A percentile compares a stretch with the other conserved stretches of the same genome.
Evolutionary conservation across 2,888 invertebrate genomes (phyloP).

Genomic region (Mechanitis mazaeus): DNA sequence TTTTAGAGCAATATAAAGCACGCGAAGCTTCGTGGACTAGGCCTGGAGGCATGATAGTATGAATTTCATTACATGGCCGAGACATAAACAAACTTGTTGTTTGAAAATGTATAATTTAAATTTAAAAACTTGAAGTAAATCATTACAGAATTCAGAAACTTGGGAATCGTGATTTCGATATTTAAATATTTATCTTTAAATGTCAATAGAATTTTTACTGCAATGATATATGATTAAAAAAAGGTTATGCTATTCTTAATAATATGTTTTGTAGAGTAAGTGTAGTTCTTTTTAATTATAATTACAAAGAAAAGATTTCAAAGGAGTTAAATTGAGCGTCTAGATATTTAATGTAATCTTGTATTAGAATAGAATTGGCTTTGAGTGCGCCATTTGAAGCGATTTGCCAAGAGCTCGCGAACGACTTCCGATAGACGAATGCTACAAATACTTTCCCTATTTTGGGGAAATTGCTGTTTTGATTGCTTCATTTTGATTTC

Average conservation of each 20-base stretch:
- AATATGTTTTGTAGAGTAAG: background rate
- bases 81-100: constrained; percentile 31
- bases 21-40: constrained; percentile 62
- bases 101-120: constrained; percentile 2
- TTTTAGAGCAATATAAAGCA: constrained; percentile 64
- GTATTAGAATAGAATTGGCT: constrained; percentile 44
- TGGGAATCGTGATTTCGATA: background rate
- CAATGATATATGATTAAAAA: no score
- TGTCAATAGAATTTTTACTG: background rate
- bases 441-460: constrained; percentile 51
- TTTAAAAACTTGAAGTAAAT: constrained; percentile 2
- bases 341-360: constrained; percentile 4
- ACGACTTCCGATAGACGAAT: constrained; percentile 56
- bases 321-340: background rate
- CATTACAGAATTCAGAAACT: background rate
- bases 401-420: constrained; percentile 50
- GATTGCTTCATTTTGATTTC: constrained; percentile 50
- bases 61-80: constrained; percentile 55
- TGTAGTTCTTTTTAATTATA: background rate
- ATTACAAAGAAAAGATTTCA: background rate
- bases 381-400: constrained; percentile 46
- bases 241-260: background rate
- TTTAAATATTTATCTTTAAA: background rate
- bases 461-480: constrained; percentile 51
- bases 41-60: constrained; percentile 48